phyloP scores from a whole-genome alignment of 37 sponge, comb jelly and placozoan genomes.

The Petrosia ficiformis region DNA sequence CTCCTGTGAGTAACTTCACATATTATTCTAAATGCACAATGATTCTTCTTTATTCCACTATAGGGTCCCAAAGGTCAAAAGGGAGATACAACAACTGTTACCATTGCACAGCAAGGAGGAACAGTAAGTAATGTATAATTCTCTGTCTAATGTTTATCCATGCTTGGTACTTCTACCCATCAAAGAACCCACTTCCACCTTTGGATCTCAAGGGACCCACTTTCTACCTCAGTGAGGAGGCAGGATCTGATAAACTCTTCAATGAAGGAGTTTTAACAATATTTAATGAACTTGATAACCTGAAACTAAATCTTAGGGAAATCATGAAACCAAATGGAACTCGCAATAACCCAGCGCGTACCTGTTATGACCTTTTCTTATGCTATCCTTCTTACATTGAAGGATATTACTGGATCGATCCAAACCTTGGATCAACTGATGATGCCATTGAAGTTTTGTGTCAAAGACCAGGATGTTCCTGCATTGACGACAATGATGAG shows the following conservation, averaged over 20 bases:
- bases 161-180: neutral
- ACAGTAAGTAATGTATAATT: constrained; percentile 1
- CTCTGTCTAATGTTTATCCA: neutral
- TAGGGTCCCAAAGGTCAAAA: constrained; percentile 17
- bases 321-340: constrained; percentile 67
- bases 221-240: constrained; percentile 55
- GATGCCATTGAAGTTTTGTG: constrained; percentile 71
- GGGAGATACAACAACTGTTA: neutral
- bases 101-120: neutral
- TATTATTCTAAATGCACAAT: neutral
- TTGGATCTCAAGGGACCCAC: neutral
- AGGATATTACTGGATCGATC: constrained; percentile 82
- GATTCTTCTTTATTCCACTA: neutral
- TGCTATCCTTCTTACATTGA: constrained; percentile 54
- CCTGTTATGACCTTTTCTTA: constrained; percentile 72
- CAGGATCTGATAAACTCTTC: constrained; percentile 42
- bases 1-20: constrained; percentile 23
- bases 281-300: constrained; percentile 42
- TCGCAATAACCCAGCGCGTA: constrained; percentile 44
- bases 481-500: constrained; percentile 31
- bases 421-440: constrained; percentile 63
- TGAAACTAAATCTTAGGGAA: constrained; percentile 21
- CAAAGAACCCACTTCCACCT: neutral
- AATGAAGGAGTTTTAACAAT: constrained; percentile 68
- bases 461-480: constrained; percentile 60